Conservation (phyloP, 1,140 invertebrate species). For the Procambarus clarkii region DNA sequence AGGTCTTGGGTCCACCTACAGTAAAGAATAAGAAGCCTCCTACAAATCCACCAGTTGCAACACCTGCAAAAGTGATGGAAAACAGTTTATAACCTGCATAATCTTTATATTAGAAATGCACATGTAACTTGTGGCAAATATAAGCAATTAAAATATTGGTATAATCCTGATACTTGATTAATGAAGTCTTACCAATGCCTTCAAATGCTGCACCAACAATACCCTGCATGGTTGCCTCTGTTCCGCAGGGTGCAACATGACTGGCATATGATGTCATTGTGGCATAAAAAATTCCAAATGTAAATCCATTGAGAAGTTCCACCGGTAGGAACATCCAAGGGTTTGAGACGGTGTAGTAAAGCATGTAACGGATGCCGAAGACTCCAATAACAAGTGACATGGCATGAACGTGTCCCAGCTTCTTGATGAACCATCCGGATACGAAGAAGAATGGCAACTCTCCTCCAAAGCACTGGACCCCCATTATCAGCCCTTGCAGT, state of each 20-base stretch:
- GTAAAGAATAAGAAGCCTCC: conserved; percentile 67
- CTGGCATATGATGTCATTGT: conserved; percentile 92
- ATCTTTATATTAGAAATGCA: too few species aligned
- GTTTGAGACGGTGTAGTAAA: conserved; percentile 88
- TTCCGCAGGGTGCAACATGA: conserved; percentile 88
- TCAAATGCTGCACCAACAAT: conserved; percentile 90
- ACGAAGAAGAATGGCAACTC: conserved; percentile 93
- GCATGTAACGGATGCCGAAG: conserved; percentile 85
- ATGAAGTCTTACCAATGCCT: conserved; percentile 81
- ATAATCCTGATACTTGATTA: too few species aligned
- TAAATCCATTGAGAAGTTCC: conserved; percentile 90
- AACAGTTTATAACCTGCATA: background rate
- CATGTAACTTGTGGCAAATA: too few species aligned
- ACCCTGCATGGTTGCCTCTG: conserved; percentile 78
- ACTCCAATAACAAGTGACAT: conserved; percentile 88
- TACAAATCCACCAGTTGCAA: conserved; percentile 68
- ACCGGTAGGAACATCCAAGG: conserved; percentile 90
- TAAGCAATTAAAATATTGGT: too few species aligned
- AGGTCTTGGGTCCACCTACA: conserved; percentile 61
- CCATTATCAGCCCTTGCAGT: conserved; percentile 86
- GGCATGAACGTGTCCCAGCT: conserved; percentile 87
- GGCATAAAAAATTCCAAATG: conserved; percentile 91
- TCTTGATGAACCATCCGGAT: conserved; percentile 87
- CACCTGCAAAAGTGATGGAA: conserved; percentile 20
- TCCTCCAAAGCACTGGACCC: conserved; percentile 89